Conservation (phyloP, 2,113 vertebrate genomes). For the Pipa parva region DNA sequence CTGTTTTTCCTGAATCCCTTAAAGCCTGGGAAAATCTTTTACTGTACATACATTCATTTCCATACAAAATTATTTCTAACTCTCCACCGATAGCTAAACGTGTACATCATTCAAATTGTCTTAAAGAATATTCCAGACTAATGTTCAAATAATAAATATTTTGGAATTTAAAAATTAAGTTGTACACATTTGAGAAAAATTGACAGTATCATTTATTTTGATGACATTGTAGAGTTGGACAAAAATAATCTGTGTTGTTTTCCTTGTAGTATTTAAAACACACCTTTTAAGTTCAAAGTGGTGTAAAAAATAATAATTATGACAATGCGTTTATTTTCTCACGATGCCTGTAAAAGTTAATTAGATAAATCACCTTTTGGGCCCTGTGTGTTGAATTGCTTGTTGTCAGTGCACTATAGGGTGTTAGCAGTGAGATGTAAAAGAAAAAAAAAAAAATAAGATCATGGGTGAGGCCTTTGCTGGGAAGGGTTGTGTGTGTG, state of each 20-base stretch:
- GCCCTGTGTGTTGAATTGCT: constrained; percentile 55
- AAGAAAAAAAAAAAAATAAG: constrained; percentile 48
- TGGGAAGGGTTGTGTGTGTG: constrained; percentile 67
- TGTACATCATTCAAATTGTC: too few relatives aligned
- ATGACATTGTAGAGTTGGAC: background rate
- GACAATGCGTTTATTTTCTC: constrained; percentile 5
- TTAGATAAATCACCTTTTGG: constrained; percentile 46
- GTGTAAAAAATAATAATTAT: background rate
- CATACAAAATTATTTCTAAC: too few relatives aligned
- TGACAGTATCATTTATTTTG: background rate
- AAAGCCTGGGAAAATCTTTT: background rate
- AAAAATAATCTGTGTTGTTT: background rate
- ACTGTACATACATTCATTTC: background rate
- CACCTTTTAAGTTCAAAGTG: constrained; percentile 4
- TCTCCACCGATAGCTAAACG: too few relatives aligned
- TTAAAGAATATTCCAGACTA: too few relatives aligned
- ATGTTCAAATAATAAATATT: too few relatives aligned
- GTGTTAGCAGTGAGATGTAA: constrained; percentile 51
- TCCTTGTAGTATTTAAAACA: constrained; percentile 7
- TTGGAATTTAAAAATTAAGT: background rate
- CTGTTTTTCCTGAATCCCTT: constrained; percentile 28
- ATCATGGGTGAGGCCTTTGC: constrained; percentile 77
- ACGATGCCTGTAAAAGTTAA: constrained; percentile 50
- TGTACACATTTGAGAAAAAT: background rate
- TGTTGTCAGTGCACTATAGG: constrained; percentile 52